A percentile compares a stretch with the other conserved stretches of the same genome.
Conservation (phyloP, 2,888 invertebrate species). For the Archaeoteleia sp. region DNA sequence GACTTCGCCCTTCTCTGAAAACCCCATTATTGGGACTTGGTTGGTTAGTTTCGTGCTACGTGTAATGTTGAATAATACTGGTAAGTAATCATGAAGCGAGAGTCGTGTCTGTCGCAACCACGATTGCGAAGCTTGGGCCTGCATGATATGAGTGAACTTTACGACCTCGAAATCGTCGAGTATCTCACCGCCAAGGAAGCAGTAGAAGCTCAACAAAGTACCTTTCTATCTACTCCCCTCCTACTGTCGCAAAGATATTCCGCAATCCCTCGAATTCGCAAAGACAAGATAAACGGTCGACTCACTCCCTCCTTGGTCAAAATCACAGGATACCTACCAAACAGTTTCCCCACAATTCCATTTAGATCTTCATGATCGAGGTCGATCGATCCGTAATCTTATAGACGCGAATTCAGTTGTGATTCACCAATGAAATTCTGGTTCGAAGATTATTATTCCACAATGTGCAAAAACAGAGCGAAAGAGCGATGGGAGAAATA, state of each 20-base stretch:
- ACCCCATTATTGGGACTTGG: constrained; percentile 29
- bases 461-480: no score
- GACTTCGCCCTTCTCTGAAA: constrained; percentile 5
- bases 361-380: no score
- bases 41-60: constrained; percentile 31
- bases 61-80: constrained; percentile 40
- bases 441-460: no score
- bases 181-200: constrained; percentile 42
- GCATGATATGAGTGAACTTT: constrained; percentile 57
- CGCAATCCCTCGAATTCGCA: constrained; percentile 45
- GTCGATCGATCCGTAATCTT: no score
- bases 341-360: not conserved
- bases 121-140: constrained; percentile 40
- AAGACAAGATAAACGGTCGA: constrained; percentile 39
- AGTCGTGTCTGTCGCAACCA: constrained; percentile 31
- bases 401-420: no score
- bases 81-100: constrained; percentile 39
- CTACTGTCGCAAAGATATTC: constrained; percentile 44
- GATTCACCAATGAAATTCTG: no score
- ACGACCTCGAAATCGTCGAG: constrained; percentile 56
- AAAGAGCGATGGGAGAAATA: not conserved
- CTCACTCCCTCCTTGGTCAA: constrained; percentile 27
- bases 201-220: constrained; percentile 50
- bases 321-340: constrained; percentile 20
- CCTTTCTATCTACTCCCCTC: constrained; percentile 48